phyloP scores from a whole-genome alignment of 2,797 vertebrate genomes.

The Catostomus latipinnis region DNA sequence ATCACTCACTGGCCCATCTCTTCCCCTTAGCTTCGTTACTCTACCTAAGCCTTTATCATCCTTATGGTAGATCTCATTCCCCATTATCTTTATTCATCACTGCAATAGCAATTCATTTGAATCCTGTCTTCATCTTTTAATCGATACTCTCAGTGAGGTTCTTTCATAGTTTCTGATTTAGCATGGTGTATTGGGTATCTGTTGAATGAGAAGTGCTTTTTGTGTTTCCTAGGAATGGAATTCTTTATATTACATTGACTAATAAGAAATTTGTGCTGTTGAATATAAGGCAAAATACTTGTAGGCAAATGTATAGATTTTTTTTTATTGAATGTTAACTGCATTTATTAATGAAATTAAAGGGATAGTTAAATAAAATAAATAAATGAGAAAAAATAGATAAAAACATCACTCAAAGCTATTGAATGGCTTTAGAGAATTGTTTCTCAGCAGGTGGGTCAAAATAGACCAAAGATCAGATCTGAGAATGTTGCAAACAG shows the following conservation, averaged over 20 bases:
- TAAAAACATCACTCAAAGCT: too few relatives aligned
- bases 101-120: constrained; percentile 42
- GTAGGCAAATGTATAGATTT: not conserved
- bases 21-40: constrained; percentile 41
- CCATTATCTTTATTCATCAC: constrained; percentile 33
- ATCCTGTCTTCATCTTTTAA: constrained; percentile 34
- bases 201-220: not conserved
- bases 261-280: not conserved
- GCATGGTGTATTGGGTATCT: not conserved
- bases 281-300: not conserved
- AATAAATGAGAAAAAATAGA: too few relatives aligned
- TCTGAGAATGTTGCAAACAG: too few relatives aligned
- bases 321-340: too few relatives aligned
- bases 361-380: too few relatives aligned
- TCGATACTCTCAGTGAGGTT: constrained; percentile 37
- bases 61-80: constrained; percentile 38
- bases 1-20: constrained; percentile 44
- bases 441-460: too few relatives aligned
- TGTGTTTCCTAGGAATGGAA: not conserved
- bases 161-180: constrained; percentile 35
- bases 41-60: constrained; percentile 40
- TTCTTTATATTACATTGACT: not conserved
- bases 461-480: too few relatives aligned
- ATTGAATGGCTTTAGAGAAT: too few relatives aligned
- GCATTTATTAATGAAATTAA: too few relatives aligned